Conservation (phyloP, 2,888 invertebrate species). For the Zeuzera pyrina region DNA sequence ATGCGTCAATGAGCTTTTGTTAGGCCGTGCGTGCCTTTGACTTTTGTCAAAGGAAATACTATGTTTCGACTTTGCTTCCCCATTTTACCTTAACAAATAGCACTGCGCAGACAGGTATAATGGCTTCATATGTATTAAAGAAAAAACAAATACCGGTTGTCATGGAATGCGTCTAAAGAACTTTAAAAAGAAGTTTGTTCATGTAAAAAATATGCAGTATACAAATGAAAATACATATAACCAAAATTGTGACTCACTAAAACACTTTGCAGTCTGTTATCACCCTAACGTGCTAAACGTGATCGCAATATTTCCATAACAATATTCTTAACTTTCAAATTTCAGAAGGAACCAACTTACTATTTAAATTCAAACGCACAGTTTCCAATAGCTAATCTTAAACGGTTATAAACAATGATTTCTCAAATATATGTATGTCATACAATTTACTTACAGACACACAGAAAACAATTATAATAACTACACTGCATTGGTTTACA, state of each 20-base stretch:
- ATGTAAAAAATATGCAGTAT: slow-evolving; percentile 22
- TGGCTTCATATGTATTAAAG: background rate
- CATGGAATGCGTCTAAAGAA: too few relatives aligned
- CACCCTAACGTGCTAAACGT: slow-evolving; percentile 38
- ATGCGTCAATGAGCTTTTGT: slow-evolving; percentile 58
- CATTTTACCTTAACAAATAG: too few relatives aligned
- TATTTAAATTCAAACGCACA: too few relatives aligned
- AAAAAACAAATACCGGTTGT: too few relatives aligned
- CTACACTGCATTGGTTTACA: slow-evolving; percentile 4
- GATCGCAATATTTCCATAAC: slow-evolving; percentile 6
- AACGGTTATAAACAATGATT: too few relatives aligned
- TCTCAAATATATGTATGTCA: too few relatives aligned
- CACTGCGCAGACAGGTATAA: too few relatives aligned
- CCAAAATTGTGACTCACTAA: slow-evolving; percentile 35
- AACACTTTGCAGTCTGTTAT: slow-evolving; percentile 40
- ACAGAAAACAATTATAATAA: slow-evolving; percentile 21
- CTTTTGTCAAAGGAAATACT: background rate
- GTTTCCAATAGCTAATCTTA: too few relatives aligned
- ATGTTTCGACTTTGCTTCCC: too few relatives aligned
- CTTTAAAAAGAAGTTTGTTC: too few relatives aligned
- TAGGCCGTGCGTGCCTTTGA: slow-evolving; percentile 21
- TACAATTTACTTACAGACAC: slow-evolving; percentile 3
- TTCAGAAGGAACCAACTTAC: too few relatives aligned
- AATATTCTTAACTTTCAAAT: too few relatives aligned
- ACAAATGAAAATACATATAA: slow-evolving; percentile 29